Conservation (phyloP, 2,888 invertebrate genomes). For the Eremobia ochroleuca region DNA sequence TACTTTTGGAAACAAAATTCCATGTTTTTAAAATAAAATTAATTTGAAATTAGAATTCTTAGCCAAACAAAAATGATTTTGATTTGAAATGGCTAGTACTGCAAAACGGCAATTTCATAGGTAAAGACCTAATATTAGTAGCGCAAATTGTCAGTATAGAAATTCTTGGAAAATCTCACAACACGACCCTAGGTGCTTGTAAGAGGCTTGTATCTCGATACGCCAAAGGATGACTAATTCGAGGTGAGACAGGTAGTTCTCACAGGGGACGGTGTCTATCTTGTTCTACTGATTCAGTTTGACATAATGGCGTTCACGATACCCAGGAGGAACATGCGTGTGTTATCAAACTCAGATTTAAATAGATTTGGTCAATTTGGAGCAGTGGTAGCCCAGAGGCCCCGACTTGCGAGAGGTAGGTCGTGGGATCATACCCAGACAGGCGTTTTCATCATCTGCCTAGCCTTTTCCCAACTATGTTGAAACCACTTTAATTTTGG, state of each 20-base stretch:
- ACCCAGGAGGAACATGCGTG: slow-evolving; percentile 13
- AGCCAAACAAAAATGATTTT: too few relatives aligned
- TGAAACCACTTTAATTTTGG: too few relatives aligned
- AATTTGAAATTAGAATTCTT: too few relatives aligned
- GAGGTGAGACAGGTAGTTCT: slow-evolving; percentile 14
- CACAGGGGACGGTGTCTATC: slow-evolving; percentile 40
- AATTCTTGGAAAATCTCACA: not conserved
- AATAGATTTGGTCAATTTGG: slow-evolving; percentile 17
- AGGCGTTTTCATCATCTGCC: too few relatives aligned
- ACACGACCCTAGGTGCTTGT: not conserved
- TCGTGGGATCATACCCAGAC: too few relatives aligned
- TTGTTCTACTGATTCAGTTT: slow-evolving; percentile 37
- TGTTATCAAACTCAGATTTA: slow-evolving; percentile 9
- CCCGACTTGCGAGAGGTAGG: too few relatives aligned
- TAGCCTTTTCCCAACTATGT: too few relatives aligned
- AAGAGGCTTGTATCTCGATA: not conserved
- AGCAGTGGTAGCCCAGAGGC: not conserved
- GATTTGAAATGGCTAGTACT: too few relatives aligned
- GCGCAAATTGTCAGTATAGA: not conserved
- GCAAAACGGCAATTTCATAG: too few relatives aligned
- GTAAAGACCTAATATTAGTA: too few relatives aligned
- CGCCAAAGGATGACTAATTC: slow-evolving; percentile 17
- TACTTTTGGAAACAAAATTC: too few relatives aligned
- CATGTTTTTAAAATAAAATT: too few relatives aligned
- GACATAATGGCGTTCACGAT: slow-evolving; percentile 23